phyloP scores from a whole-genome alignment of 1,140 invertebrate species.

The Bombus cullumanus region DNA sequence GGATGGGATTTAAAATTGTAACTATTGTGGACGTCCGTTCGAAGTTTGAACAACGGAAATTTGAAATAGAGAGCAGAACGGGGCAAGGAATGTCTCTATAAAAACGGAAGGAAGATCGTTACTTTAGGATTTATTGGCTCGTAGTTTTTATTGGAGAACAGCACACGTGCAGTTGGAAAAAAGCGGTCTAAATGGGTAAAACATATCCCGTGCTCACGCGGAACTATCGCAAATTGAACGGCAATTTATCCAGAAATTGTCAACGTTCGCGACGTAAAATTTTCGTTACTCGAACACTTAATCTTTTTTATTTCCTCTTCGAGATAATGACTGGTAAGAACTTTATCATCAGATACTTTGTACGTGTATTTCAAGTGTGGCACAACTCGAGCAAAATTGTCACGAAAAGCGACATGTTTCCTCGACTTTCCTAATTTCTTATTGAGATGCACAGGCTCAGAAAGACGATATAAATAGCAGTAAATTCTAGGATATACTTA shows the following conservation, averaged over 20 bases:
- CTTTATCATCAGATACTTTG: not conserved
- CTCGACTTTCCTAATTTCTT: too few species aligned
- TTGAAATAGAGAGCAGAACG: not conserved
- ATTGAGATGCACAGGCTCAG: too few species aligned
- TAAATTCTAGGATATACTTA: too few species aligned
- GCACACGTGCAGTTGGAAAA: not conserved
- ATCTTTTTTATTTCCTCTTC: not conserved
- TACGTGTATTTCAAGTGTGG: too few species aligned
- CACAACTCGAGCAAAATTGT: not conserved
- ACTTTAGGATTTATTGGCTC: slow-evolving; percentile 35
- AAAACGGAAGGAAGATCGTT: slow-evolving; percentile 39
- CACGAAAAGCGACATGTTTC: not conserved
- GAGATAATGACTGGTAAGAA: not conserved
- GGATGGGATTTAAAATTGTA: not conserved
- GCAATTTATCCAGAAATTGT: slow-evolving; percentile 5
- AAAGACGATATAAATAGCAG: too few species aligned
- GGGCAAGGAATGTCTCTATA: slow-evolving; percentile 27
- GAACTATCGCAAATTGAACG: slow-evolving; percentile 14
- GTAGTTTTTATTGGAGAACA: slow-evolving; percentile 7
- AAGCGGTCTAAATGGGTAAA: not conserved
- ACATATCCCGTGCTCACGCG: not conserved
- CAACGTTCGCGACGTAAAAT: not conserved
- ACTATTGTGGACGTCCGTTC: not conserved
- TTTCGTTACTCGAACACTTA: not conserved
- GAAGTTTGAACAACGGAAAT: not conserved